Base-by-base conservation (phyloP, 2,113 vertebrate species). In the Apteryx mantelli region DNA sequence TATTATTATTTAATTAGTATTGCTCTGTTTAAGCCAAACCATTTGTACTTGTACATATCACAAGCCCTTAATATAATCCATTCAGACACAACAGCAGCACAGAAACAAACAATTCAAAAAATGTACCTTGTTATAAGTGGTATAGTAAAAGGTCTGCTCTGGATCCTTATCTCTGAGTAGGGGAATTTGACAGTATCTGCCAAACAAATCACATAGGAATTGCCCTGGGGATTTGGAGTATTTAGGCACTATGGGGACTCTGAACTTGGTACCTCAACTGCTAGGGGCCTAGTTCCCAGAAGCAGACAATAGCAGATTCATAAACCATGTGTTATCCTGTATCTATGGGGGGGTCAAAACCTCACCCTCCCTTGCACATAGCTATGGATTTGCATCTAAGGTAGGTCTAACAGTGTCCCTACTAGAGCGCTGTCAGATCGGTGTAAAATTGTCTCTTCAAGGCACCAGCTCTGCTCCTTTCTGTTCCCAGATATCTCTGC, bases 1-100 rank as follows among this genome's bases (percentile, higher is more conserved):
- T 81, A 96, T 94, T 94, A 93, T 94, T 94, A 90, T 96, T 96
- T 96, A 96, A 96, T 96, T 92, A 91, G 69, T 68, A 92, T 92
- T 92, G 86, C 83, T 93, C 42, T 0, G 0, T 92, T 93, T 91
- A 68, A 95, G 32, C 65, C 88, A 86, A 22, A 56, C 79, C 46
- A 82, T 96, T 96, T 94, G 42, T 94, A 88, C 92, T 94, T 89
- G 74, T 90, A 77, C 34, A 4, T 50, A 81, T 66, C 87, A 64
- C 53, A 73, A 64, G 19, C 21, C 46, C 64, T 81, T 58, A 77
- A n/a, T 63, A 71, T 50, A 91, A 90, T 78, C 73, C 50, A 42
- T 83, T 83, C 85, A 78, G 68, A 77, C 64, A 58, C 55, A 86
- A 80, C 3, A 60, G 32, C 68, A 19, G 11, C 52, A 65, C 22